Percentiles rank a stretch among this genome's conserved stretches.
phyloP scores from a whole-genome alignment of 2,888 invertebrate species.

The Drosophila robusta region DNA sequence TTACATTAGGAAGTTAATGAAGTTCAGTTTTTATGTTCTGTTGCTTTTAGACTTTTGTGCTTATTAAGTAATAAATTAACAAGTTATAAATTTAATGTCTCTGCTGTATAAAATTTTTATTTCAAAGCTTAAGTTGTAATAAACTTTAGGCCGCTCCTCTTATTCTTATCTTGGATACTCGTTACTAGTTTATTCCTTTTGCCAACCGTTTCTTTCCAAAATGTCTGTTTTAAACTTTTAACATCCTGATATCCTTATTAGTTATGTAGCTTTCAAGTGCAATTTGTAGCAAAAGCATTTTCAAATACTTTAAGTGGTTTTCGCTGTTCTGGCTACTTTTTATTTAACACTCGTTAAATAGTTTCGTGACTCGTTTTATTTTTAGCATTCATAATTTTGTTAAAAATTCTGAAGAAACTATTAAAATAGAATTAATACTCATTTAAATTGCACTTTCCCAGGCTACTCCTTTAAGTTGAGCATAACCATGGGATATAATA shows the following conservation, averaged over 20 bases:
- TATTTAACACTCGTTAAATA: not conserved
- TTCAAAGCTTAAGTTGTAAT: not conserved
- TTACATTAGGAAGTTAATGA: not conserved
- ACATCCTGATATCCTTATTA: too few relatives aligned
- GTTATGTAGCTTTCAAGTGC: not conserved
- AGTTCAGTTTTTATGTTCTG: not conserved
- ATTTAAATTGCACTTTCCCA: not conserved
- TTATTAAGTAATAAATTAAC: not conserved
- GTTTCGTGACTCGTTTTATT: not conserved
- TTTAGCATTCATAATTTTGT: too few relatives aligned
- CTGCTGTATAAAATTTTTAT: not conserved
- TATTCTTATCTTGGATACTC: not conserved
- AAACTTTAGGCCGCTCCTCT: not conserved
- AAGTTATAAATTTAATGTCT: not conserved
- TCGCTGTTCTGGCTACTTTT: not conserved
- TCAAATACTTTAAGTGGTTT: not conserved
- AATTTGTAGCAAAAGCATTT: not conserved
- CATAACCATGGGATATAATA: not conserved
- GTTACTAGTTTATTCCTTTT: not conserved
- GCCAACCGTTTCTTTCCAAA: too few relatives aligned
- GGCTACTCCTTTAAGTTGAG: not conserved
- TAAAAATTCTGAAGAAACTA: not conserved
- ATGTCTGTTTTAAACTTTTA: too few relatives aligned
- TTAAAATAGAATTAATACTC: not conserved
- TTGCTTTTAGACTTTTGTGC: not conserved